These are phyloP conservation scores for Yponomeuta cagnagella DNA, from an alignment of 2,888 invertebrate species.

Conservation along the genomic window DNA sequence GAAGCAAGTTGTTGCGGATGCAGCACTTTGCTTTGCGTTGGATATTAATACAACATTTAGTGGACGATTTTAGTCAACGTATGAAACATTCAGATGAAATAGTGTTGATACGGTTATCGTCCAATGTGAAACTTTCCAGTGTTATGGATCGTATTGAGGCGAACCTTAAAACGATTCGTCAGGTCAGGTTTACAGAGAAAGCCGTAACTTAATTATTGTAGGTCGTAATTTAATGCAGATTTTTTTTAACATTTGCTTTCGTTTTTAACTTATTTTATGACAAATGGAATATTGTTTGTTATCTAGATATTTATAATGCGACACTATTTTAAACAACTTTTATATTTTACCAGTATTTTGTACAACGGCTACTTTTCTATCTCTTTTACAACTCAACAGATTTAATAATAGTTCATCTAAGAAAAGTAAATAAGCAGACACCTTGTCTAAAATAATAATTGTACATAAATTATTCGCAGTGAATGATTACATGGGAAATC, in stretches of 20 bases:
- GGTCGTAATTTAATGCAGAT: conserved; percentile 76
- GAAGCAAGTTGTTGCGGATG: too few species aligned
- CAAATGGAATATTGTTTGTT: conserved; percentile 75
- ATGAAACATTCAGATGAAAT: too few species aligned
- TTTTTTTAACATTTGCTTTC: conserved; percentile 72
- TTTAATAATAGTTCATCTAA: conserved; percentile 3
- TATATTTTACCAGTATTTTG: conserved; percentile 69
- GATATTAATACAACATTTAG: too few species aligned
- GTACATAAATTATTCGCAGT: not conserved
- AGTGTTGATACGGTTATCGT: too few species aligned
- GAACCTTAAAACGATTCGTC: too few species aligned
- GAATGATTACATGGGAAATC: not conserved
- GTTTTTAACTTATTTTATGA: conserved; percentile 73
- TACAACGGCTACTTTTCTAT: conserved; percentile 57
- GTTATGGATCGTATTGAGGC: too few species aligned
- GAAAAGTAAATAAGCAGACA: conserved; percentile 21
- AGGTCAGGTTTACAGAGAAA: conserved; percentile 37
- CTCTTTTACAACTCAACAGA: conserved; percentile 25
- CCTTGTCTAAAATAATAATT: conserved; percentile 13
- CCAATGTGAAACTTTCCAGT: too few species aligned
- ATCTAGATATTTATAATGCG: conserved; percentile 72
- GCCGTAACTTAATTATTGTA: conserved; percentile 63
- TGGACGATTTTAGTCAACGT: too few species aligned
- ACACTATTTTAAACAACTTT: conserved; percentile 74
- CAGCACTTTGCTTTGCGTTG: too few species aligned